Base-by-base conservation (phyloP, 2,888 invertebrate species). In the Argynnis bischoffii region DNA sequence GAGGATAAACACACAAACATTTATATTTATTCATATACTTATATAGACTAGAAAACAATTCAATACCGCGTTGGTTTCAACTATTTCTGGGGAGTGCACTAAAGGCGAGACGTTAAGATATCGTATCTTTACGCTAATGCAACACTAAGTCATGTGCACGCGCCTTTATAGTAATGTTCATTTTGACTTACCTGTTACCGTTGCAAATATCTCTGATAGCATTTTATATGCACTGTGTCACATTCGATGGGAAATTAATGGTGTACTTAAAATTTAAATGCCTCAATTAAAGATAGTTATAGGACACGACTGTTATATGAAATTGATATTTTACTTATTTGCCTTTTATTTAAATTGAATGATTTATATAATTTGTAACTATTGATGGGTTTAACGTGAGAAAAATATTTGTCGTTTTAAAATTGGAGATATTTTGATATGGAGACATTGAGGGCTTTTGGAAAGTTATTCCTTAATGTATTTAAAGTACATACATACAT, bases 111-210 rank as follows among this genome's bases (percentile, higher is more conserved):
- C 87, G 87, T 88, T 89, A 84, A 89, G 91, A 92, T 92, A 90
- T 80, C 81, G 80, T 92, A 92, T 91, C 91, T 79, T 68, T 81
- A 78, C 81, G 83, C 91, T 92, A 91, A 91, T 90, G 90, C 87
- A 90, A 80, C 78, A 79, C 82, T 91, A 90, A 89, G 78, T 92
- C 91, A 90, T 89, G 89, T 81, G 87, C 84, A 86, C 84, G 83
- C 83, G 86, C 84, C 85, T 81, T 84, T 81, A 86, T 72, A 75
- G 84, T 81, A 86, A 85, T 81, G 80, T 80, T 78, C 77, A 72
- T 76, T 71, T 54, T 86, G 83, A 85, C 77, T 82, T 85, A 81
- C 78, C 72, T 72, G 69, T 78, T 77, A 75, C 71, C 70, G 56
- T 78, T 79, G 67, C 53, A 71, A 71, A 74, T 72, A 72, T 70